These are phyloP conservation scores for Anniella stebbinsi DNA, from an alignment of 2,797 vertebrate species.

Conservation along the genomic window DNA sequence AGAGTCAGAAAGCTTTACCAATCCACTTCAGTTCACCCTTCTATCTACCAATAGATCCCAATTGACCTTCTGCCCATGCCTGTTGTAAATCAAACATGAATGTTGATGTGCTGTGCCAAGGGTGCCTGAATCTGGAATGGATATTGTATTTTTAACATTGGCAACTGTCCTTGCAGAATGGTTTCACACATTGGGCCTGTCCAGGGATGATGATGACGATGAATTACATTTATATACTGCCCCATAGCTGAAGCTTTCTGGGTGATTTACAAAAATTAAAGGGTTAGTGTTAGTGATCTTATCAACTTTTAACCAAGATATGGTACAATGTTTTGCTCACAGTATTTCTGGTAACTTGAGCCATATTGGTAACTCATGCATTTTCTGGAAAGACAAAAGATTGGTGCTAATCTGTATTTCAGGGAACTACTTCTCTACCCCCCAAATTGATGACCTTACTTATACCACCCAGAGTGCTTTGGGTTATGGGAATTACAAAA, in stretches of 20 bases:
- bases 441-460: neutral
- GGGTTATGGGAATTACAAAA: no score
- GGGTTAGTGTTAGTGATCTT: neutral
- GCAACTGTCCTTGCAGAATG: neutral
- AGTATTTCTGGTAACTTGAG: neutral
- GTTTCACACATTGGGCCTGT: neutral
- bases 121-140: neutral
- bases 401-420: neutral
- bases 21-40: no score
- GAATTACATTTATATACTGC: no score
- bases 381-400: neutral
- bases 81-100: neutral
- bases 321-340: neutral
- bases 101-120: neutral
- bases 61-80: no score
- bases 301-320: neutral
- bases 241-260: no score
- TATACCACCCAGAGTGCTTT: no score
- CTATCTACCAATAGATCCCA: no score
- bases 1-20: no score
- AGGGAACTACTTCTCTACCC: no score
- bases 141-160: neutral
- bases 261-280: no score
- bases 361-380: neutral
- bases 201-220: neutral